Percentiles rank a stretch among this genome's conserved stretches.
These are phyloP conservation scores for Heliothis virescens DNA, from an alignment of 1,140 invertebrate species.

Conservation along the genomic window DNA sequence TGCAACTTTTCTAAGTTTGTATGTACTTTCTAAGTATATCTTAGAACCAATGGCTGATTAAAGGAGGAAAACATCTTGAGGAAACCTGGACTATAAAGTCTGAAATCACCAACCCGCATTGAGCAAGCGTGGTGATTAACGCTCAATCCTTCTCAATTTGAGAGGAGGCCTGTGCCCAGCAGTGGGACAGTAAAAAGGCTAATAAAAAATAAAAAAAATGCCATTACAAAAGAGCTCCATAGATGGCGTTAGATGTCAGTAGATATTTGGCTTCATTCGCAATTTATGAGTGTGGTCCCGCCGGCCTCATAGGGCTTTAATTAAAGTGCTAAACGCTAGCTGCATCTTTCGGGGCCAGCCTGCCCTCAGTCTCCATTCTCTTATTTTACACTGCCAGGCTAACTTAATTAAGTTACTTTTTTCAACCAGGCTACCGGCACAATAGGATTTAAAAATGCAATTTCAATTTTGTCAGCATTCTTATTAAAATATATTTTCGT, in stretches of 20 bases:
- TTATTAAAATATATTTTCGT: not conserved
- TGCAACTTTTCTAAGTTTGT: too few relatives aligned
- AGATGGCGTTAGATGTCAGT: slow-evolving; percentile 33
- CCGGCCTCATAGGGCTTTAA: slow-evolving; percentile 26
- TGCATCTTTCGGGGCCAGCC: slow-evolving; percentile 25
- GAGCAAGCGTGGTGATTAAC: too few relatives aligned
- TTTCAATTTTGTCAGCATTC: not conserved
- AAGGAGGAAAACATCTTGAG: too few relatives aligned
- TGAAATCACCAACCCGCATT: too few relatives aligned
- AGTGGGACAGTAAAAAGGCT: too few relatives aligned
- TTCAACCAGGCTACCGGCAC: not conserved
- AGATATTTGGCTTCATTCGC: slow-evolving; percentile 10
- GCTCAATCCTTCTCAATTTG: too few relatives aligned
- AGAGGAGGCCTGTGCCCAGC: too few relatives aligned
- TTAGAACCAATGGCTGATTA: too few relatives aligned
- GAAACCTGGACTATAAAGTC: too few relatives aligned
- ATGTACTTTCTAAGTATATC: too few relatives aligned
- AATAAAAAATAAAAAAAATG: too few relatives aligned
- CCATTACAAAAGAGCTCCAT: not conserved
- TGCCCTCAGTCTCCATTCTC: slow-evolving; percentile 7
- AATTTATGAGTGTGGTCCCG: slow-evolving; percentile 37
- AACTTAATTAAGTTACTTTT: slow-evolving; percentile 35
- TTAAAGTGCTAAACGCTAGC: slow-evolving; percentile 35
- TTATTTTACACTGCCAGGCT: slow-evolving; percentile 21
- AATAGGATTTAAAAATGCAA: slow-evolving; percentile 16